These are phyloP conservation scores for Naja naja DNA, from an alignment of 2,113 vertebrate genomes.

Conservation along the genomic window DNA sequence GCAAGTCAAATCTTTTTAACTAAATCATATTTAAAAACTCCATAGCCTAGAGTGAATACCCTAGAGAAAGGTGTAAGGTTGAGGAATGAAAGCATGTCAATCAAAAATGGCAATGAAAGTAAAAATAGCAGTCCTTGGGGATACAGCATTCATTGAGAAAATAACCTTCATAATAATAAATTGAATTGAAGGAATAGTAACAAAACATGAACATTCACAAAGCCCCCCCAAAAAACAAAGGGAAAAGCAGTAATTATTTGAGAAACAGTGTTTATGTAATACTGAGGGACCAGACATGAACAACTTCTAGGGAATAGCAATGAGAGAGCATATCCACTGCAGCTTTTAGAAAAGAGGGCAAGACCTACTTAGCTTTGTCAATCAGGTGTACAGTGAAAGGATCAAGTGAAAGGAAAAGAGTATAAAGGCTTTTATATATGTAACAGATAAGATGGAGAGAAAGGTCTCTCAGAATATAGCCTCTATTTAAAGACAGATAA, in stretches of 20 bases:
- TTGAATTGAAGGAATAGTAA: neutral
- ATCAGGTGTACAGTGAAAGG: neutral
- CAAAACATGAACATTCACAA: neutral
- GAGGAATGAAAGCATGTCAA: neutral
- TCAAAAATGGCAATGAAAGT: neutral
- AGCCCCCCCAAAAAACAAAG: neutral
- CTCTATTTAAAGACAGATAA: neutral
- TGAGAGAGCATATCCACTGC: neutral
- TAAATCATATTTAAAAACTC: neutral
- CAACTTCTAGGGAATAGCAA: neutral
- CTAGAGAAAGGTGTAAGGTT: neutral
- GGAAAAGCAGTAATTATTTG: neutral
- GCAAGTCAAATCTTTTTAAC: neutral
- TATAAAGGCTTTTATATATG: neutral
- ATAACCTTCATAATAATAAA: neutral
- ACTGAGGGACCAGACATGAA: neutral
- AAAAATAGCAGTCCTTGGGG: neutral
- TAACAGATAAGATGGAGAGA: neutral
- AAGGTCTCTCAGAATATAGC: neutral
- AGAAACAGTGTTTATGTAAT: neutral
- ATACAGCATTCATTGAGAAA: neutral
- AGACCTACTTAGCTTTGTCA: neutral
- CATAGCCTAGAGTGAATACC: neutral
- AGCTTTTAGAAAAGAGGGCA: neutral
- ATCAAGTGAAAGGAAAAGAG: neutral